Base-by-base conservation (phyloP, 2,888 invertebrate species). In the Clusia tigrina region DNA sequence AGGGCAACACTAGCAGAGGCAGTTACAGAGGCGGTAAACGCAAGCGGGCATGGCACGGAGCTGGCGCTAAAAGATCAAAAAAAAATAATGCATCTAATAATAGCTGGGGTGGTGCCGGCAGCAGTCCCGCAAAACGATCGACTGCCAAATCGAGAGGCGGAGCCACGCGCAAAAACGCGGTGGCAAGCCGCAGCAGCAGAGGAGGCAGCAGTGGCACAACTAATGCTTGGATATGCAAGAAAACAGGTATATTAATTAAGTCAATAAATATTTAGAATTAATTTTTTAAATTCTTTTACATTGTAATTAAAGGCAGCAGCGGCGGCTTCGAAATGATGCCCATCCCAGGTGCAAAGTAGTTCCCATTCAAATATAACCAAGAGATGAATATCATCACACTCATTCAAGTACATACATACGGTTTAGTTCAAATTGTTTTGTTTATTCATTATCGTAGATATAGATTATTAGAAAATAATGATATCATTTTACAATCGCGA, bases 261-360 rank as follows among this genome's bases (percentile, higher is more conserved):
- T n/a, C 5, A 32, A 20, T n/a, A 32, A 58, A 48, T 20, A 18
- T 23, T 5, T n/a, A 15, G 10, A 25, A 23, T 48, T 42, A 57
- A 25, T 53, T 58, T 23, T 3, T 37, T 38, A 25, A 58, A 24
- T 52, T 54, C 54, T 26, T 62, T 54, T 48, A 52, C 42, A 61
- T 54, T 5, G 9, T 42, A 42, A 42, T 15, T 66, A 58, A 48
- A 67, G 80, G 80, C 12, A 69, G 63, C 37, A 75, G 74, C 62
- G 60, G 65, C 17, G 77, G 76, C 2, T 83, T 81, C 24, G 74
- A 80, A 51, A 24, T 81, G 26, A 80, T 81, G 83, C 83, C 83
- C 1, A 52, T 81, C 62, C 83, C 83, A 2, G 72, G 70, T n/a
- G 73, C 78, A 20, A 78, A 72, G 26, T 81, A 79, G 54, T 53